phyloP scores from a whole-genome alignment of 2,888 invertebrate species.

The Drosophila mercatorum region DNA sequence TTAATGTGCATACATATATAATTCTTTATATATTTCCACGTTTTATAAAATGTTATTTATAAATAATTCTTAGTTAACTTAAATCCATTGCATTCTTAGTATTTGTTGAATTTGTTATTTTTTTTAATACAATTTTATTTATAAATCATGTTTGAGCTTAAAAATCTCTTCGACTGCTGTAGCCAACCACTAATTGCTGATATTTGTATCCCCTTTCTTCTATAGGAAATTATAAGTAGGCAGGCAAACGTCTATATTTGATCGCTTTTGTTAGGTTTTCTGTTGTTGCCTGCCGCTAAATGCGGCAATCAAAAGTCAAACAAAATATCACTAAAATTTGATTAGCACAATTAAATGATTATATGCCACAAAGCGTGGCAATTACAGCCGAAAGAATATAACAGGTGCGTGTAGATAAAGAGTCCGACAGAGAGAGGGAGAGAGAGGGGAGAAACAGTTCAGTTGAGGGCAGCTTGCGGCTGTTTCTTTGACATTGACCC shows the following conservation, averaged over 20 bases:
- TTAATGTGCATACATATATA: too few relatives aligned
- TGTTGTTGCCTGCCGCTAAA: constrained; percentile 52
- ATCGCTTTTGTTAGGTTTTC: constrained; percentile 30
- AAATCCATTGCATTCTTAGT: too few relatives aligned
- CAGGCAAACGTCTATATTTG: constrained; percentile 5
- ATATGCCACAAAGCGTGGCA: constrained; percentile 75
- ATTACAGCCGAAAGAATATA: constrained; percentile 44
- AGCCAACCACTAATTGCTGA: constrained; percentile 3
- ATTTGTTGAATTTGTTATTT: not conserved
- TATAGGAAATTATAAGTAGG: constrained; percentile 16
- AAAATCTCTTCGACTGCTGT: not conserved
- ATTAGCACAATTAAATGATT: constrained; percentile 78
- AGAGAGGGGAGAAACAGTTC: not conserved
- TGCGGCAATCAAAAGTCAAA: constrained; percentile 66
- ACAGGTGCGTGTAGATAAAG: constrained; percentile 28
- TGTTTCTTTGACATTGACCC: constrained; percentile 60
- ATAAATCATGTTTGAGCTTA: not conserved
- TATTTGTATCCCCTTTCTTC: not conserved
- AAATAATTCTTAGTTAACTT: too few relatives aligned
- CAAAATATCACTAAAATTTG: constrained; percentile 64
- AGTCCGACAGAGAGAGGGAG: not conserved
- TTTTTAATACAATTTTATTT: not conserved
- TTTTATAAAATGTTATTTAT: too few relatives aligned
- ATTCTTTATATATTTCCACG: too few relatives aligned
- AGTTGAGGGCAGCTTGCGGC: constrained; percentile 18